Evolutionary conservation across 2,797 vertebrate species (phyloP), one percentile per base, ranked within the genome.

Genomic region (Telmatherina bonti): DNA sequence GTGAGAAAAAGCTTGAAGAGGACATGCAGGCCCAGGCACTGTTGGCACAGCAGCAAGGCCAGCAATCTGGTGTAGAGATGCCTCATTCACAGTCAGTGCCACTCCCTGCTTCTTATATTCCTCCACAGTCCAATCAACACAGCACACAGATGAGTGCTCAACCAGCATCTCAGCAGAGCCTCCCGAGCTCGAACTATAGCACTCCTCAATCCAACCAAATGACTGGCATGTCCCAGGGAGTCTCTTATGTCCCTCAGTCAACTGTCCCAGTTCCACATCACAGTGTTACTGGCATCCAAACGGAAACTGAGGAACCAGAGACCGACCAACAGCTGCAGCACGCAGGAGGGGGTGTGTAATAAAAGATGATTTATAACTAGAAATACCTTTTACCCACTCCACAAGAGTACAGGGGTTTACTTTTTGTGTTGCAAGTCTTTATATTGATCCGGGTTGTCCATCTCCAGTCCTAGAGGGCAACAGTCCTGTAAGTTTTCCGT

Each of bases 1-100:
- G 97, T 86, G 96, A 99, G 83, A 98, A 96, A 79, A 96, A 94
- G 62, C 91, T 96, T 69, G 96, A 98, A 85, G 95, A 98, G 88
- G 90, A 95, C 79, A 94, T 94, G 81, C 95, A 93, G 84, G 74
- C 61, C 60, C 89, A 74, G 35, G 58, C 83, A 43, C 49, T 65
- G 30, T 58, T 72, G n/a, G 29, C 57, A 26, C 89, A 88, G 47
- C 91, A 87, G 51, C 64, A 76, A 47, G 67, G 61, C 53, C 88
- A 87, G 11, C 90, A 83, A 45, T 22, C 84, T 0, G 62, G 52
- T 61, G 33, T 57, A 10, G 93, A 94, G 63, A 29, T 76, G 35
- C 63, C 83, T 59, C 88, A 82, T 59, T 73, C 83, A 22, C 93
- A 91, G 53, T 64, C 85, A 11, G 55, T 80, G 49, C 72, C 75